Base-by-base conservation (phyloP, 2,797 vertebrate genomes). In the Melanotaenia parkinsoni region DNA sequence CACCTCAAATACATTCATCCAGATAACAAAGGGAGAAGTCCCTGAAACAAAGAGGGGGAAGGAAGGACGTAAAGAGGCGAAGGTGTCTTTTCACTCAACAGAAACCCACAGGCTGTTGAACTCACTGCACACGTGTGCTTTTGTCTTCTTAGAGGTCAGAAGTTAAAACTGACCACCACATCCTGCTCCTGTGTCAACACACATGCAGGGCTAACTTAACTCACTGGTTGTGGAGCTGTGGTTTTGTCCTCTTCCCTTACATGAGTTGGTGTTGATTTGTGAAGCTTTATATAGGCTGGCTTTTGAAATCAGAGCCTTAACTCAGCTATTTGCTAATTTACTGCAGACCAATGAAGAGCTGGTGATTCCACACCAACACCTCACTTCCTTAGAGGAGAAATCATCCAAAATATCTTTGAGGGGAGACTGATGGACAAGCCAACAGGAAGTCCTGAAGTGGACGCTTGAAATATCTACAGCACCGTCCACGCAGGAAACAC, bases 381-480 rank as follows among this genome's bases (percentile, higher is more conserved):
- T 74, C 18, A 69, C 63, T 80, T 77, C 84, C 77, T 70, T 53
- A 62, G 57, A 40, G 59, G 38, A 28, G 56, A 51, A 35, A 61
- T 56, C 56, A 81, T 69, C 69, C 74, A 65, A 62, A 82, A 58
- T 3, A 32, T 73, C 74, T 67, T 53, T n/a, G 56, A 63, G 61
- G 30, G 76, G n/a, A 56, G 64, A 72, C 74, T 66, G 76, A 86
- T 76, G 77, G 26, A 45, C n/a, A 22, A 61, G 61, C 60, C 62
- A 53, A 70, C 60, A 74, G 51, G 62, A 77, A 70, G 54, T 69
- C 11, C 54, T 74, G 67, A 71, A 83, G 84, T 81, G 72, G 85
- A 76, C 79, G 81, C 50, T 64, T 14, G 50, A 63, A 67, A 45
- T 35, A 45, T 3, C 13, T 51, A 10, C 47, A 22, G 8, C 4